Evolutionary conservation across 2,113 vertebrate species (phyloP).

Genomic region (Rousettus leschenaultii): DNA sequence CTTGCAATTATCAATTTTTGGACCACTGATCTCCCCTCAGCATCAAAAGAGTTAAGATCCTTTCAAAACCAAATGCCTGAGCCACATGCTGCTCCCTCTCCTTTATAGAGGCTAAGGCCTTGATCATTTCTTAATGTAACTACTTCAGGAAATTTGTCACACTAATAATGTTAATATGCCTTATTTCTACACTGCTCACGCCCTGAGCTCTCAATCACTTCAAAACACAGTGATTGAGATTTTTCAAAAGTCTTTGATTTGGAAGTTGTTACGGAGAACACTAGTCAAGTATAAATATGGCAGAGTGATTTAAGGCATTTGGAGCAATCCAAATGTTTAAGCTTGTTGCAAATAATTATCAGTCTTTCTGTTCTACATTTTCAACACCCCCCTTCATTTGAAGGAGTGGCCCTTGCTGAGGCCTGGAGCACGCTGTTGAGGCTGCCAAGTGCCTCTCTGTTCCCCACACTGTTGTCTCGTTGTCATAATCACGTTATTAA

Average conservation of each 20-base stretch:
- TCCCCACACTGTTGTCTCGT: not conserved
- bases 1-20: not conserved
- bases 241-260: conserved; percentile 72
- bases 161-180: conserved; percentile 79
- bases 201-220: conserved; percentile 79
- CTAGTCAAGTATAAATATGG: conserved; percentile 70
- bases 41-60: conserved; percentile 62
- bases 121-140: conserved; percentile 78
- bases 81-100: not conserved
- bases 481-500: conserved; percentile 53
- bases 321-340: conserved; percentile 59
- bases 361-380: conserved; percentile 69
- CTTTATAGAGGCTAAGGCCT: conserved; percentile 61
- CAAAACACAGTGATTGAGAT: conserved; percentile 65
- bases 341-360: conserved; percentile 66
- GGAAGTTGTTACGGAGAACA: conserved; percentile 67
- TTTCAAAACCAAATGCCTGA: conserved; percentile 45
- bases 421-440: conserved; percentile 53
- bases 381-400: conserved; percentile 63
- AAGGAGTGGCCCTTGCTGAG: conserved; percentile 61
- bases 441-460: conserved; percentile 55
- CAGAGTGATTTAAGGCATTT: conserved; percentile 51
- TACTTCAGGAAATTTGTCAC: conserved; percentile 77
- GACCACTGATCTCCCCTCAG: not conserved
- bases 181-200: conserved; percentile 75